These are phyloP conservation scores for Trachemys scripta DNA, from an alignment of 2,113 vertebrate genomes.

Conservation along the genomic window DNA sequence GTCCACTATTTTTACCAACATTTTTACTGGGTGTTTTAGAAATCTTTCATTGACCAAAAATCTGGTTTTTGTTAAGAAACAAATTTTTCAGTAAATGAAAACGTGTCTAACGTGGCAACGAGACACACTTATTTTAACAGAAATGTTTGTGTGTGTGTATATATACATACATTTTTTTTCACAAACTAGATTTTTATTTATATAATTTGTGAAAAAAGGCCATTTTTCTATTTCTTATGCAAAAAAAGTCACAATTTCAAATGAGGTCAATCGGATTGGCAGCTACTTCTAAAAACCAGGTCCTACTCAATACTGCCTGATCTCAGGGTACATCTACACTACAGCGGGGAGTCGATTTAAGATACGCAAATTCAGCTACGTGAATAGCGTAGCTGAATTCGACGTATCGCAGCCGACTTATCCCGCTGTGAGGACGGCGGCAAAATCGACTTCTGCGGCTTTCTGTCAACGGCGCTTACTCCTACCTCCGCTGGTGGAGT, in stretches of 20 bases:
- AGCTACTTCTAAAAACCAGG: no score
- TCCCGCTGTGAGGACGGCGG: no score
- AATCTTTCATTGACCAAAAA: neutral
- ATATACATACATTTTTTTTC: no score
- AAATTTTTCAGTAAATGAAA: neutral
- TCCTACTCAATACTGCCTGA: neutral
- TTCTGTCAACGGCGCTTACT: no score
- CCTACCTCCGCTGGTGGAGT: no score
- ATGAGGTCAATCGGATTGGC: fast-evolving
- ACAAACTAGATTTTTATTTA: no score
- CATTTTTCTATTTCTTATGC: neutral
- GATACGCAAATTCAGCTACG: no score
- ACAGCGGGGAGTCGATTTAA: no score
- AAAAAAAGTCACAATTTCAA: neutral
- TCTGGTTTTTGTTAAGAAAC: neutral
- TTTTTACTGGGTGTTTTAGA: neutral
- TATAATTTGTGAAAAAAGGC: neutral
- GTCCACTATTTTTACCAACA: neutral
- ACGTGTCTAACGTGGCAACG: neutral
- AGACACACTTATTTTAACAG: neutral
- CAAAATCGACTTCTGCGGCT: no score
- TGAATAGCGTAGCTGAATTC: no score
- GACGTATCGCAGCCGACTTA: no score
- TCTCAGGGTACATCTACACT: neutral
- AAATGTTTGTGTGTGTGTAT: no score